A percentile compares a stretch with the other conserved stretches of the same genome.
Evolutionary conservation across 2,888 invertebrate genomes (phyloP).

Genomic region (Plemyria rubiginata): DNA sequence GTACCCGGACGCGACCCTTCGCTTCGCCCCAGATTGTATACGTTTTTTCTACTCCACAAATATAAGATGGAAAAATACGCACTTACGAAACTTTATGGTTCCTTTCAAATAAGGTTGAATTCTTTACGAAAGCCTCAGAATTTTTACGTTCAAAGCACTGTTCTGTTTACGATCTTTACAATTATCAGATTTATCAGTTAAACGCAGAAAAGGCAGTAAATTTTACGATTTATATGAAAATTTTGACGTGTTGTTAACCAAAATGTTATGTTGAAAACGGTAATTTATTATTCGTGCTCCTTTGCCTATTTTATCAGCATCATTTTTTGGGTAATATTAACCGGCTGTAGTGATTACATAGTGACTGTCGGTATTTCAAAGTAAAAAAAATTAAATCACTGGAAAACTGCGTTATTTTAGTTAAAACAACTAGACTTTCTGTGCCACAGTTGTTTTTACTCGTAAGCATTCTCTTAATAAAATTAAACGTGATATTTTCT

Average conservation of each 20-base stretch:
- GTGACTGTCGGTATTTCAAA: too few species aligned
- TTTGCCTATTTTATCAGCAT: neutral
- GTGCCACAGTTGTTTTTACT: neutral
- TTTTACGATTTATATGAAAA: constrained; percentile 17
- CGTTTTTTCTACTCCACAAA: constrained; percentile 56
- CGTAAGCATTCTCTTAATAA: neutral
- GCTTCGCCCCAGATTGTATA: constrained; percentile 62
- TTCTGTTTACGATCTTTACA: constrained; percentile 24
- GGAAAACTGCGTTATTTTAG: too few species aligned
- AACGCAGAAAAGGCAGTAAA: constrained; percentile 12
- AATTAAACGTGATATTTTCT: constrained; percentile 42
- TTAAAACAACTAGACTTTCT: neutral
- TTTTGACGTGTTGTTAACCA: neutral
- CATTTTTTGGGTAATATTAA: neutral
- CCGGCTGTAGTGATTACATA: too few species aligned
- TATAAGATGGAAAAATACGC: constrained; percentile 41
- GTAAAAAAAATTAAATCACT: too few species aligned
- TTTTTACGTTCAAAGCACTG: constrained; percentile 36
- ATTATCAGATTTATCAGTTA: constrained; percentile 11
- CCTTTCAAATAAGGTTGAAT: constrained; percentile 46
- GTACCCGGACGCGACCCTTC: constrained; percentile 67
- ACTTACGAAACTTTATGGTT: constrained; percentile 34
- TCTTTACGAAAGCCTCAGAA: constrained; percentile 31
- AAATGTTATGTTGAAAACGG: neutral
- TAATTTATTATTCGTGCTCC: constrained; percentile 2